These are phyloP conservation scores for Paragorgia papillata DNA, from an alignment of 92 coral and sea anemone species.

Conservation along the genomic window DNA sequence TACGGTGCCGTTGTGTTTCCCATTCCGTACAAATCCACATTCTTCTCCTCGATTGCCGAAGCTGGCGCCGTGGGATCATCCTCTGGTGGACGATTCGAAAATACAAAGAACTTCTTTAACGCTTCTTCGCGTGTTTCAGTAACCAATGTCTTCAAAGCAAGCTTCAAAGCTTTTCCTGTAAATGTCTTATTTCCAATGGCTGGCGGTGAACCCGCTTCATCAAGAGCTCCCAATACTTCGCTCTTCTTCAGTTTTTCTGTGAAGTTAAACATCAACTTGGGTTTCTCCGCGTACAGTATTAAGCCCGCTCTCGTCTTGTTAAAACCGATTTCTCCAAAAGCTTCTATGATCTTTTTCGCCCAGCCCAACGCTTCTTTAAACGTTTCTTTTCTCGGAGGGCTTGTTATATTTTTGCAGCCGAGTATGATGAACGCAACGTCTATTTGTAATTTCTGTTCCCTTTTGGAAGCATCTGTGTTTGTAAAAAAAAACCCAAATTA, in stretches of 20 bases:
- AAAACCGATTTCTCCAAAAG: slow-evolving; percentile 27
- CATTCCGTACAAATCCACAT: slow-evolving; percentile 18
- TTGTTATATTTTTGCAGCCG: slow-evolving; percentile 30
- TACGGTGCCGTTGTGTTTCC: slow-evolving; percentile 20
- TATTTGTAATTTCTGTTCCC: slow-evolving; percentile 33
- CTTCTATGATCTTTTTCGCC: slow-evolving; percentile 25
- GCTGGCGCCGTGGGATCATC: slow-evolving; percentile 13
- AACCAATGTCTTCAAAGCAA: slow-evolving; percentile 17
- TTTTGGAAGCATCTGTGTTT: slow-evolving; percentile 15
- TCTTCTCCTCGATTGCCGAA: slow-evolving; percentile 2
- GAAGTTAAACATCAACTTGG: slow-evolving; percentile 26
- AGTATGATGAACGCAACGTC: slow-evolving; percentile 33
- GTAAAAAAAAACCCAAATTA: no score
- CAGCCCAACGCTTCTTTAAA: slow-evolving; percentile 29
- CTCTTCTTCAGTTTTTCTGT: slow-evolving; percentile 8
- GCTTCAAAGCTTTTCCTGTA: slow-evolving; percentile 29
- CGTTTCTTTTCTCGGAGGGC: slow-evolving; percentile 7
- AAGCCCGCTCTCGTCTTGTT: slow-evolving; percentile 26
- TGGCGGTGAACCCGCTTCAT: slow-evolving; percentile 22
- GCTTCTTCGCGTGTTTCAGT: slow-evolving; percentile 16
- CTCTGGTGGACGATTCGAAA: slow-evolving; percentile 31
- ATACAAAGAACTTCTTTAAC: slow-evolving; percentile 22
- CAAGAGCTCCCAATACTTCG: slow-evolving; percentile 20
- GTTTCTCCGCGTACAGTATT: slow-evolving; percentile 22
- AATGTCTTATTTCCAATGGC: slow-evolving; percentile 22